Conservation (phyloP, 2,888 invertebrate species). For the Drosophila putrida region DNA sequence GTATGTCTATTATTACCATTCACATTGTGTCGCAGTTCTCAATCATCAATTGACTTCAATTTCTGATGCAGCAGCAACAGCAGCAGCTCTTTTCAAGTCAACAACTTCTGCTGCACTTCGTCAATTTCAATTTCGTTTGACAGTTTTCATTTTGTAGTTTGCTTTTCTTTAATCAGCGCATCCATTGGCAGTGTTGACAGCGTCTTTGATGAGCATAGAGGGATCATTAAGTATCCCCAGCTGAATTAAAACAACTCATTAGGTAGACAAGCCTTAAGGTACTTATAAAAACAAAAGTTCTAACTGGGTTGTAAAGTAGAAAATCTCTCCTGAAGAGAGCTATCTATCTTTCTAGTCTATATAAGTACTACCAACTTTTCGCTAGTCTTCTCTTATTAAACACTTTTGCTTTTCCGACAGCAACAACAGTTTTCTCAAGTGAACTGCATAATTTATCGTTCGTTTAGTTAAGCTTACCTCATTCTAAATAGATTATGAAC, state of each 20-base stretch:
- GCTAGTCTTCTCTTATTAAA: background rate
- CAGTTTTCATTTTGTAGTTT: constrained; percentile 44
- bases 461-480: constrained; percentile 46
- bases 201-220: constrained; percentile 20
- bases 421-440: background rate
- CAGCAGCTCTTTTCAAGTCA: constrained; percentile 57
- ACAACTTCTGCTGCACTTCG: constrained; percentile 59
- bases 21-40: constrained; percentile 58
- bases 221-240: constrained; percentile 2
- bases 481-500: constrained; percentile 41
- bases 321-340: too few species aligned
- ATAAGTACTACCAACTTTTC: too few species aligned
- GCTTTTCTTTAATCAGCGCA: constrained; percentile 36
- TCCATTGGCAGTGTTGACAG: constrained; percentile 40
- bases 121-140: constrained; percentile 59
- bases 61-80: constrained; percentile 52
- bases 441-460: constrained; percentile 58
- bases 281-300: too few species aligned
- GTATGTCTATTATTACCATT: constrained; percentile 57
- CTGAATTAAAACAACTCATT: constrained; percentile 17
- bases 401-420: background rate
- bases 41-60: constrained; percentile 79
- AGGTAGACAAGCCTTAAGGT: constrained; percentile 5
- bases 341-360: too few species aligned
- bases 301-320: too few species aligned